A percentile compares a stretch with the other conserved stretches of the same genome.
phyloP scores from a whole-genome alignment of 2,888 invertebrate species.

The Mythimna ferrago region DNA sequence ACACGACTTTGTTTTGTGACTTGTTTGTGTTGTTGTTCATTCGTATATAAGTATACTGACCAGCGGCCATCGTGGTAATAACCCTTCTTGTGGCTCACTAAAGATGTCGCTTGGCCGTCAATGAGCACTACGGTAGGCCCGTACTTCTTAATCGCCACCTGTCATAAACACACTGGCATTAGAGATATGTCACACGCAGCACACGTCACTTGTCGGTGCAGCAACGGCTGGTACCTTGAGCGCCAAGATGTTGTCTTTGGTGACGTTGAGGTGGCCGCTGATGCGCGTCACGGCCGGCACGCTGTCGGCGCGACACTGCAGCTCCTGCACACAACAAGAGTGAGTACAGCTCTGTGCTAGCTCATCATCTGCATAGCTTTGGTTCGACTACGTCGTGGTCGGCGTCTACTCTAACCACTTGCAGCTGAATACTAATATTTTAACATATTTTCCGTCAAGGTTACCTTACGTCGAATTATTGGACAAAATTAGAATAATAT shows the following conservation, averaged over 20 bases:
- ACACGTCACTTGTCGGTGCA: too few relatives aligned
- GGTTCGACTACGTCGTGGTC: not conserved
- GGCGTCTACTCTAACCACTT: not conserved
- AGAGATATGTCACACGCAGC: not conserved
- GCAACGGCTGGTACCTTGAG: constrained; percentile 74
- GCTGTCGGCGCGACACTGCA: constrained; percentile 71
- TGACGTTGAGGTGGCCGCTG: constrained; percentile 82
- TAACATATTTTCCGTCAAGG: not conserved
- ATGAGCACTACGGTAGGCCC: constrained; percentile 83
- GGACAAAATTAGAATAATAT: not conserved
- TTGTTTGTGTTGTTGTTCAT: too few relatives aligned
- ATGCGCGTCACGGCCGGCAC: constrained; percentile 81
- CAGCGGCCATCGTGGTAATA: constrained; percentile 82
- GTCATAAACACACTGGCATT: constrained; percentile 27
- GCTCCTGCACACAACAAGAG: constrained; percentile 63
- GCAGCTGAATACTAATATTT: not conserved
- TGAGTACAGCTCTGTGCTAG: not conserved
- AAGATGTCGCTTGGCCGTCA: constrained; percentile 74
- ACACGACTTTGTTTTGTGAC: too few relatives aligned
- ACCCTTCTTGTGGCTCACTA: constrained; percentile 74
- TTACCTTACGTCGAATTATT: not conserved
- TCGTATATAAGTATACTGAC: constrained; percentile 63
- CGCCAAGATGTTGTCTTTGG: constrained; percentile 76
- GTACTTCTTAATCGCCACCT: constrained; percentile 81
- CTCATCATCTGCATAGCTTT: not conserved